Percentiles rank a stretch among this genome's conserved stretches.
Conservation (phyloP, 2,113 vertebrate genomes). For the Microtus ochrogaster region DNA sequence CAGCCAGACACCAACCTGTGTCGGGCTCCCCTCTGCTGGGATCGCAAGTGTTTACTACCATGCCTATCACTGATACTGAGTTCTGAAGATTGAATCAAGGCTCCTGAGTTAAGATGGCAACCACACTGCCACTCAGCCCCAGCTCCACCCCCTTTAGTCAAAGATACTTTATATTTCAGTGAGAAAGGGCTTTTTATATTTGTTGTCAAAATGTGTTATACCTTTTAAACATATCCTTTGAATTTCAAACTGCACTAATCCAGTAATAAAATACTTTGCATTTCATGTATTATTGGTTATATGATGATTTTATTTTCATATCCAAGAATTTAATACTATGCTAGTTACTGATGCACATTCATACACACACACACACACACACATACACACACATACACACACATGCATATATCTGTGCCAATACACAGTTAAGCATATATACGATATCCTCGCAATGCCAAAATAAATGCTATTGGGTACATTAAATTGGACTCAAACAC, state of each 20-base stretch:
- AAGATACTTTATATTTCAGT: slow-evolving; percentile 42
- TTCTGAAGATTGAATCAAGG: not conserved
- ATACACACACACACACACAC: too few relatives aligned
- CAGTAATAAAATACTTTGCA: not conserved
- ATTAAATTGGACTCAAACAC: not conserved
- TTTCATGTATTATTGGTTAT: slow-evolving; percentile 52
- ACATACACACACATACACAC: too few relatives aligned
- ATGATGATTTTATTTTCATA: slow-evolving; percentile 70
- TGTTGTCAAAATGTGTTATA: slow-evolving; percentile 52
- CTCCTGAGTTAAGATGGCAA: not conserved
- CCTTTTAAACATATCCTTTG: slow-evolving; percentile 26
- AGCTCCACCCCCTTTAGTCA: not conserved
- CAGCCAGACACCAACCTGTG: not conserved
- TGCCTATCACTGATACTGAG: not conserved
- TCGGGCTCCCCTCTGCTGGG: too few relatives aligned
- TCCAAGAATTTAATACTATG: slow-evolving; percentile 34
- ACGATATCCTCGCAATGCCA: not conserved
- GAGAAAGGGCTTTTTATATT: slow-evolving; percentile 47
- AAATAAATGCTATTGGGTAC: slow-evolving; percentile 23
- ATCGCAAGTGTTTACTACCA: not conserved
- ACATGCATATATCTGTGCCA: not conserved
- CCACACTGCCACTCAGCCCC: not conserved
- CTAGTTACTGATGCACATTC: not conserved
- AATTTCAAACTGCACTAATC: slow-evolving; percentile 54
- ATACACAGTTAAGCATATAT: rapidly evolving